Conservation (phyloP, 2,888 invertebrate genomes). For the Rhagonycha lutea region DNA sequence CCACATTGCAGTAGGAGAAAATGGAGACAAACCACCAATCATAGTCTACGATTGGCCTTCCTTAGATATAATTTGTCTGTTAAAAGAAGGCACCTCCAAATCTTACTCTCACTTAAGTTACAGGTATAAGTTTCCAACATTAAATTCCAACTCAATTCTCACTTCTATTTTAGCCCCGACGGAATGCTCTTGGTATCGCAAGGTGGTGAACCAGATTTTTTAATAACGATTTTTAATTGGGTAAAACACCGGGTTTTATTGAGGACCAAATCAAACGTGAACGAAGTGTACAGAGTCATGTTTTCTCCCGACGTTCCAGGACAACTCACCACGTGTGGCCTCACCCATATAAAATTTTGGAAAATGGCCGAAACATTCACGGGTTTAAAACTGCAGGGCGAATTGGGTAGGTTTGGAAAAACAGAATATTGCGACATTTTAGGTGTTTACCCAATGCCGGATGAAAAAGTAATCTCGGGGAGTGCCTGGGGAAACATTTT, state of each 20-base stretch:
- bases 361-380: slow-evolving; percentile 91
- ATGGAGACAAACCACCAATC: slow-evolving; percentile 69
- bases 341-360: slow-evolving; percentile 88
- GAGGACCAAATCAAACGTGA: slow-evolving; percentile 81
- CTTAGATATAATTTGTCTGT: slow-evolving; percentile 72
- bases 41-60: slow-evolving; percentile 84
- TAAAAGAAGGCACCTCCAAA: slow-evolving; percentile 75
- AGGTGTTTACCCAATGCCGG: slow-evolving; percentile 82
- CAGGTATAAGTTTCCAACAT: slow-evolving; percentile 56
- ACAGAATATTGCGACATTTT: slow-evolving; percentile 90
- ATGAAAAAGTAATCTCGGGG: slow-evolving; percentile 87
- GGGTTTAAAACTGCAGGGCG: slow-evolving; percentile 85
- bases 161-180: slow-evolving; percentile 64
- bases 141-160: not conserved
- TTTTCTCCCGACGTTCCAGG: slow-evolving; percentile 83
- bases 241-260: slow-evolving; percentile 73
- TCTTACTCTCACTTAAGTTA: slow-evolving; percentile 76
- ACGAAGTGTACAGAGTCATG: slow-evolving; percentile 76
- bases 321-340: slow-evolving; percentile 78
- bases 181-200: slow-evolving; percentile 81
- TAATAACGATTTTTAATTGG: slow-evolving; percentile 91
- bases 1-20: slow-evolving; percentile 86
- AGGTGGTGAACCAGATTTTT: slow-evolving; percentile 84
- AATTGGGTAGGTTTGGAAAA: slow-evolving; percentile 88
- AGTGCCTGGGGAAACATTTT: slow-evolving; percentile 91